Evolutionary conservation across 2,113 vertebrate species (phyloP), one percentile per base, ranked within the genome.

Genomic region (Loxodonta africana): DNA sequence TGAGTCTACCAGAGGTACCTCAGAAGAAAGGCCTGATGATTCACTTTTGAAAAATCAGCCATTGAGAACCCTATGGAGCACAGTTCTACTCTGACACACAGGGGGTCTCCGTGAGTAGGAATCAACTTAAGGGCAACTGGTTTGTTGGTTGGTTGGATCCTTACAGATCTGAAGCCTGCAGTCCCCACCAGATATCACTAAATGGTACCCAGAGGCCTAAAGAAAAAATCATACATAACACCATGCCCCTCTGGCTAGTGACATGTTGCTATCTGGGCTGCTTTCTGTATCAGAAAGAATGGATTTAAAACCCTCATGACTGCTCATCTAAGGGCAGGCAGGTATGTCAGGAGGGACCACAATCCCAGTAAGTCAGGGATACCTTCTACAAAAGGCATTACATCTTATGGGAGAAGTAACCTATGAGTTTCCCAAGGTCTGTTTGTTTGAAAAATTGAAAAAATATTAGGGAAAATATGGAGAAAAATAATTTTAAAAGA

Each of bases 401-500:
- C 15, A 57, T 48, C 2, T 77, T 48, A 41, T 51, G 69, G 21
- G 65, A 73, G 26, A 60, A 21, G 20, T 83, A 63, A 67, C 30
- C 41, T 88, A 41, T 41, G 83, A 18, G 8, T 69, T 69, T 78
- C 30, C 20, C 9, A 28, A 37, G 46, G 2, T 57, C 6, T 81
- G 18, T 77, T 37, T 81, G 17, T 81, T 69, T 33, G 25, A 60
- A 69, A 88, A 88, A 51, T 8, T 76, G 12, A 69, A 62, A 73
- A 46, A 53, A 9, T 76, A n/a, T 25, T 83, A 77, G 23, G 82
- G n/a, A 12, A 90, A 28, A 67, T 83, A 48, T 48, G 48, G 48
- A 48, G 48, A 73, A 90, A 94, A 84, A 74, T 33, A 89, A 33
- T 74, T 90, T 44, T 92, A 65, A 76, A 91, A 86, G 41, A 65